These are phyloP conservation scores for Timema podura DNA, from an alignment of 2,888 invertebrate species.

Conservation along the genomic window DNA sequence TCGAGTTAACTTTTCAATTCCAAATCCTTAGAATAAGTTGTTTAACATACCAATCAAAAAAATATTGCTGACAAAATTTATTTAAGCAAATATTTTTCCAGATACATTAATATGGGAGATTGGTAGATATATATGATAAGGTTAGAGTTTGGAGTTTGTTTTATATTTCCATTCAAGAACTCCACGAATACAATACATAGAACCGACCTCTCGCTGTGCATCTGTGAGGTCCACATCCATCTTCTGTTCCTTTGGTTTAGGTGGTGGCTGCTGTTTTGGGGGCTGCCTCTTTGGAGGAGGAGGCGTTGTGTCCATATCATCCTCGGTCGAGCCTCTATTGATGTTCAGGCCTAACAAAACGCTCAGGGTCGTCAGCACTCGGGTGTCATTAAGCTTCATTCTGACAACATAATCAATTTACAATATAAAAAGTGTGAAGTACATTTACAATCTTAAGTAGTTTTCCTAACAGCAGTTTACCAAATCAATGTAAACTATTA, in stretches of 20 bases:
- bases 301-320: slow-evolving; percentile 55
- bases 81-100: background rate
- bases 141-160: background rate
- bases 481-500: no score
- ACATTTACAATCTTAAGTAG: no score
- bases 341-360: slow-evolving; percentile 62
- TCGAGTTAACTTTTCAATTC: no score
- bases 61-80: no score
- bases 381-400: slow-evolving; percentile 57
- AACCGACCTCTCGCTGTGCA: slow-evolving; percentile 45
- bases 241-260: slow-evolving; percentile 46
- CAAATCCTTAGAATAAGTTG: no score
- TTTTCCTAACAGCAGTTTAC: no score
- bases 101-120: background rate
- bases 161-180: background rate
- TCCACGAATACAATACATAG: background rate
- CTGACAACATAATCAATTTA: slow-evolving; percentile 32
- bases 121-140: background rate
- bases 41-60: no score
- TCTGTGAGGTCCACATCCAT: slow-evolving; percentile 60
- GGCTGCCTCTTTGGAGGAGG: slow-evolving; percentile 42
- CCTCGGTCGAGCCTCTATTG: slow-evolving; percentile 38
- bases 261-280: slow-evolving; percentile 36
- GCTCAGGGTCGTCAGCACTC: slow-evolving; percentile 63
- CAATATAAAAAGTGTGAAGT: no score